A percentile compares a stretch with the other conserved stretches of the same genome.
Conservation (phyloP, 2,113 vertebrate species). For the Alectura lathami region DNA sequence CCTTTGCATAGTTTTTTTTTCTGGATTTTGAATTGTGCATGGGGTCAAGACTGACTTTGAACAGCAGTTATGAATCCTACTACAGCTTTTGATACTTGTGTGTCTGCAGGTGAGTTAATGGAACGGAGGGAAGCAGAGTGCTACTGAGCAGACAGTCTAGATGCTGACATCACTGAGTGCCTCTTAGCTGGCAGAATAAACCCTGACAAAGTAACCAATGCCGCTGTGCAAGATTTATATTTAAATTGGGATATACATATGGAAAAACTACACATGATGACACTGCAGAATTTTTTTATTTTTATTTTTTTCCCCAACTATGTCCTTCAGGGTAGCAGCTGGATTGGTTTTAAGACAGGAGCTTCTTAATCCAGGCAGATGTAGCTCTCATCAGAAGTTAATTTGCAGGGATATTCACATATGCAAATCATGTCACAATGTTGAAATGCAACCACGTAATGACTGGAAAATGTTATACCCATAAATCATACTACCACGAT, state of each 20-base stretch:
- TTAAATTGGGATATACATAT: neutral
- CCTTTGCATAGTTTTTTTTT: neutral
- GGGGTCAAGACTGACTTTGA: neutral
- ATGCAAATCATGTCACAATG: conserved; percentile 96
- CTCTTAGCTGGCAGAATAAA: neutral
- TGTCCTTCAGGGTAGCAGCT: conserved; percentile 77
- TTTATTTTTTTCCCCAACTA: conserved; percentile 26
- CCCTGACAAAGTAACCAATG: neutral
- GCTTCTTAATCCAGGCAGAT: conserved; percentile 91
- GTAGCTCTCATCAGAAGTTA: conserved; percentile 89
- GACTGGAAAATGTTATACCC: conserved; percentile 89
- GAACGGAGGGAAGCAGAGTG: neutral
- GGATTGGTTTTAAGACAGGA: conserved; percentile 79
- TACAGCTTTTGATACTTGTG: neutral
- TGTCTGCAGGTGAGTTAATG: neutral
- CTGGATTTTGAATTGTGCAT: neutral
- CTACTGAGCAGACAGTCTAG: neutral
- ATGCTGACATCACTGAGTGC: neutral
- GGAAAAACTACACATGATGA: conserved; percentile 33
- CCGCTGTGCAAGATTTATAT: neutral
- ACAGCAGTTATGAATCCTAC: neutral
- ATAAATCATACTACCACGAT: conserved; percentile 91
- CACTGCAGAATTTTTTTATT: conserved; percentile 35
- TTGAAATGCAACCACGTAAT: conserved; percentile 89
- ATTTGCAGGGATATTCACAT: conserved; percentile 90